Evolutionary conservation across 1,140 invertebrate genomes (phyloP).

Genomic region (Dendrolimus kikuchii): DNA sequence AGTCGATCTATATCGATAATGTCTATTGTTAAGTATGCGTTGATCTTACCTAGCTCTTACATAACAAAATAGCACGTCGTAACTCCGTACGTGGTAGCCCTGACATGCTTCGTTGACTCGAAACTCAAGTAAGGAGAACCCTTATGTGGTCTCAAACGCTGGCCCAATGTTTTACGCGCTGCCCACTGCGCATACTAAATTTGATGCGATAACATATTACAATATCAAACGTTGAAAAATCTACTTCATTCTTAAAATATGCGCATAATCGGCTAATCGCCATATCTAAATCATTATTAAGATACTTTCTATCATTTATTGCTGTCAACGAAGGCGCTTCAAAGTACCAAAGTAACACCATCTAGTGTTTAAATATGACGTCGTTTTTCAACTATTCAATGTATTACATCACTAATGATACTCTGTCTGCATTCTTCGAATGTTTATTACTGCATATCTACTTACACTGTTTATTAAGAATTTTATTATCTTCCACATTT

Average conservation of each 20-base stretch:
- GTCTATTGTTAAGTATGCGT: constrained; percentile 15
- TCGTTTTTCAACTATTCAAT: constrained; percentile 7
- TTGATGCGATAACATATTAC: constrained; percentile 13
- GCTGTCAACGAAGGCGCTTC: constrained; percentile 5
- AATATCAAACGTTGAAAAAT: constrained; percentile 9
- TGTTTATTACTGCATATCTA: constrained; percentile 10
- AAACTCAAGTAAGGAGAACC: constrained; percentile 30
- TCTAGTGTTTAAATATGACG: constrained; percentile 12
- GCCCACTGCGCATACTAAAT: constrained; percentile 17
- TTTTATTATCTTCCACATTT: constrained; percentile 23
- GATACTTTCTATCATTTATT: constrained; percentile 16
- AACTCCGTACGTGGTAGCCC: constrained; percentile 42
- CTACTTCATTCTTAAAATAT: constrained; percentile 13
- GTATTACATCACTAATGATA: constrained; percentile 23
- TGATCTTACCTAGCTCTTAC: constrained; percentile 30
- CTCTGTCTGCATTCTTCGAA: constrained; percentile 18
- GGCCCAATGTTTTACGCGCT: constrained; percentile 17
- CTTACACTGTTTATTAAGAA: constrained; percentile 21
- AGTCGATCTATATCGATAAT: not conserved
- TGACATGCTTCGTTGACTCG: constrained; percentile 44
- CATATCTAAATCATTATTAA: constrained; percentile 9
- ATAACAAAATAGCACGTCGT: constrained; percentile 36
- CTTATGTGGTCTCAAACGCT: constrained; percentile 26
- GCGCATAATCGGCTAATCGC: constrained; percentile 7
- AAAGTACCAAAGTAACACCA: constrained; percentile 6